phyloP scores from a whole-genome alignment of 2,888 invertebrate genomes.

The Hypena proboscidalis region DNA sequence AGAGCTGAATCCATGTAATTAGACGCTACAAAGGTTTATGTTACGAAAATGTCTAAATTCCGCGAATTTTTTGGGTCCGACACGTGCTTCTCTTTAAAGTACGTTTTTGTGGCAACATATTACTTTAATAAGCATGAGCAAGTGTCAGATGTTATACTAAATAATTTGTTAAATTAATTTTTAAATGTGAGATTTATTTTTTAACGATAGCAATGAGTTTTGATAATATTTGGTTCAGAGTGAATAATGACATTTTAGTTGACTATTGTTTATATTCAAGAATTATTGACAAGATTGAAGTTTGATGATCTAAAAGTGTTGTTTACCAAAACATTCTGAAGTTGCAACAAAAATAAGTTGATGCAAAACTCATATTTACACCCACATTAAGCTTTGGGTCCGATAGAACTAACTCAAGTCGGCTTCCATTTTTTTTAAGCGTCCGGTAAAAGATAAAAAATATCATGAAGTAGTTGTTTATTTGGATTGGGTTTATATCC shows the following conservation, averaged over 20 bases:
- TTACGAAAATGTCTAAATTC: conserved; percentile 73
- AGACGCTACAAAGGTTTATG: conserved; percentile 80
- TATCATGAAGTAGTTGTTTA: conserved; percentile 60
- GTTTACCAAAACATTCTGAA: no score
- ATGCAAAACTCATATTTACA: no score
- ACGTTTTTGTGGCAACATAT: conserved; percentile 49
- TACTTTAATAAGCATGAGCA: conserved; percentile 47
- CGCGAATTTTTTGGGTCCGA: conserved; percentile 72
- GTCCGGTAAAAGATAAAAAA: conserved; percentile 50
- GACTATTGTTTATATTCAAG: no score
- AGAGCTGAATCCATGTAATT: conserved; percentile 77
- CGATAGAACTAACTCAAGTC: no score
- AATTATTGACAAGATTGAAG: no score
- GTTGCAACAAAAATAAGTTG: no score
- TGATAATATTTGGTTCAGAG: no score
- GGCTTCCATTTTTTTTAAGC: conserved; percentile 42
- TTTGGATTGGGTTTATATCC: conserved; percentile 60
- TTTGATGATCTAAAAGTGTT: no score
- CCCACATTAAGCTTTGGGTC: no score
- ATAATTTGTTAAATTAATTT: no score
- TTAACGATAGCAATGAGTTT: background rate
- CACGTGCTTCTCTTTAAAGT: conserved; percentile 60
- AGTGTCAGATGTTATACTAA: conserved; percentile 40
- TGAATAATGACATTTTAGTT: no score
- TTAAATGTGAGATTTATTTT: no score